phyloP scores from a whole-genome alignment of 2,113 vertebrate genomes.

The Ictalurus punctatus region DNA sequence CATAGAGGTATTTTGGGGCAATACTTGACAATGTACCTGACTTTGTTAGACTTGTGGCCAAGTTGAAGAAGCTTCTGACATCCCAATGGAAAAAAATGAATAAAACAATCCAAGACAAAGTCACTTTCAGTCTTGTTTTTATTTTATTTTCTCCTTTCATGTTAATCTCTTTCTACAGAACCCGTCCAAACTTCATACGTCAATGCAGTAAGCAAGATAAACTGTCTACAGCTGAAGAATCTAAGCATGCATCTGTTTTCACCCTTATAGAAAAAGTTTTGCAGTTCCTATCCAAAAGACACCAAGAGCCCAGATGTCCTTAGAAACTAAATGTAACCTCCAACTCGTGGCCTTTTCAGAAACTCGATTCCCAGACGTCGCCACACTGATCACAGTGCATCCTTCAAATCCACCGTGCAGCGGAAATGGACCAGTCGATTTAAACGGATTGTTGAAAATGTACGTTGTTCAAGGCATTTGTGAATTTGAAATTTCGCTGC shows the following conservation, averaged over 20 bases:
- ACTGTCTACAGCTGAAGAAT: constrained; percentile 53
- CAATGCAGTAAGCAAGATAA: constrained; percentile 44
- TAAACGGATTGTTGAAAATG: not conserved
- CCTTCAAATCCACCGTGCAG: too few species aligned
- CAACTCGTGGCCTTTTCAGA: not conserved
- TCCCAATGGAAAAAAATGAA: constrained; percentile 43
- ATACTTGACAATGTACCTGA: not conserved
- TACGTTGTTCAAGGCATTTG: not conserved
- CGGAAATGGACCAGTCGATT: too few species aligned
- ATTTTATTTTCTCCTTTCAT: constrained; percentile 53
- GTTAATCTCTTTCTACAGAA: constrained; percentile 43
- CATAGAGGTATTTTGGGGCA: not conserved
- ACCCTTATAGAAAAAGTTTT: constrained; percentile 48
- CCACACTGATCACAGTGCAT: too few species aligned
- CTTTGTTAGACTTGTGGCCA: constrained; percentile 1
- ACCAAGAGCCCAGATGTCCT: constrained; percentile 48
- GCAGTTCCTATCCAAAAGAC: constrained; percentile 40
- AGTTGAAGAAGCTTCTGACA: constrained; percentile 44
- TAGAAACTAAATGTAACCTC: constrained; percentile 40
- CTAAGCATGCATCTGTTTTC: constrained; percentile 54
- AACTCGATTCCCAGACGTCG: not conserved
- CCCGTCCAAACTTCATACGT: constrained; percentile 28
- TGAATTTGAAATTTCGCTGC: too few species aligned
- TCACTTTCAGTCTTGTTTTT: constrained; percentile 10
- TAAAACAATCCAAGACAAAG: constrained; percentile 21